These are phyloP conservation scores for Lateolabrax maculatus DNA, from an alignment of 2,797 vertebrate species.

Conservation along the genomic window DNA sequence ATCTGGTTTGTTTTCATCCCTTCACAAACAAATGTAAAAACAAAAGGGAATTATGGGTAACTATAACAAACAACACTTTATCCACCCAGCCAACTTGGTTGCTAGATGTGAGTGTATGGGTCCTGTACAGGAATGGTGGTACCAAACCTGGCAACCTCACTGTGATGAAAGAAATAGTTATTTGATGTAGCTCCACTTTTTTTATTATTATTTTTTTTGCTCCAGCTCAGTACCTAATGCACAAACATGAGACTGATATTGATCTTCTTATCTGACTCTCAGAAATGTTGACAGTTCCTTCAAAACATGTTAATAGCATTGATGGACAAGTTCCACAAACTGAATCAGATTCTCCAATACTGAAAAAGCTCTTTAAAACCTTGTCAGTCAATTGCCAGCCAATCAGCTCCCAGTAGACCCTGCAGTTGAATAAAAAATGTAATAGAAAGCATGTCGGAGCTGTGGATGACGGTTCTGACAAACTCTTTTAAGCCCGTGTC, in stretches of 20 bases:
- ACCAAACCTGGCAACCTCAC: too few species aligned
- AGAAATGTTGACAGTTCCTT: not conserved
- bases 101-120: too few species aligned
- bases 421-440: not conserved
- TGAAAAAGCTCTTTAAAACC: not conserved
- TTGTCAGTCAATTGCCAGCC: constrained; percentile 9
- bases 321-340: not conserved
- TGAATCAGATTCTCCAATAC: not conserved
- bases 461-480: constrained; percentile 41
- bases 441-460: constrained; percentile 17
- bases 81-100: not conserved
- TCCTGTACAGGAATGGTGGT: too few species aligned
- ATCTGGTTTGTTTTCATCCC: not conserved
- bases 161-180: not conserved
- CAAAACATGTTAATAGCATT: not conserved
- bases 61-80: not conserved
- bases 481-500: constrained; percentile 15
- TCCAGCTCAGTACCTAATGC: not conserved
- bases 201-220: too few species aligned
- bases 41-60: not conserved
- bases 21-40: not conserved
- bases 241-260: not conserved
- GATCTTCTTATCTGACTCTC: not conserved
- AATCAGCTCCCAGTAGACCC: constrained; percentile 11
- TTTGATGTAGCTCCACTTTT: too few species aligned